Base-by-base conservation (phyloP, 2,797 vertebrate species). In the Leuciscus waleckii region DNA sequence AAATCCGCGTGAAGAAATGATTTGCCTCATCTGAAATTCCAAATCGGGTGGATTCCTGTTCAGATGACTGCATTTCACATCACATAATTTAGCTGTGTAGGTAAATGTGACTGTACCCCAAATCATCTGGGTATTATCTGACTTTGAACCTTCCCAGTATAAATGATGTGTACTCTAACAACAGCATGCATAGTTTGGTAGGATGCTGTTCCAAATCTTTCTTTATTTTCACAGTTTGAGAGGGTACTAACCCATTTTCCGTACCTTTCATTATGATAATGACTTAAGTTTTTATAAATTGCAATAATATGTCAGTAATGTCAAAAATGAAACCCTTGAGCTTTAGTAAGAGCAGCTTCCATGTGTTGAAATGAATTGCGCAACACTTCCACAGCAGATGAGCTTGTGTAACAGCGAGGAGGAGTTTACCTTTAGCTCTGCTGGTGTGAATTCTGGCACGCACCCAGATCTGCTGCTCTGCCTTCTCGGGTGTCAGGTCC, bases 391-490 rank as follows among this genome's bases (percentile, higher is more conserved):
- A 70, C 74, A 71, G 29, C 65, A 85, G 29, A 41, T 39, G 16
- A 51, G 68, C 56, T 71, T 80, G 76, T 80, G 81, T 67, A 79
- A 85, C 13, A 58, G 68, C 17, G 10, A 80, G 76, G 37, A 79
- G 77, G 76, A 26, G n/a, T 92, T 97, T 95, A 99, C 98, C 98
- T 98, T 99, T 99, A 89, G 98, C 97, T 96, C 98, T 95, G 95
- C 97, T 99, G 91, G 98, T 99, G 93, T 99, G 98, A 94, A 99
- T 93, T 90, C 98, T 96, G 92, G 97, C 97, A 69, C 98, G 97
- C 51, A 99, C 93, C 98, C 98, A 99, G 91, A 99, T 95, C 90
- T 96, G 93, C 93, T 98, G 94, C 92, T 97, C 97, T 84, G 96
- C 96, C 92, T 94, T 98, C 89, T 96, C 94, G 70, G 91, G 86